These are phyloP conservation scores for Lipophrys pholis DNA, from an alignment of 2,113 vertebrate genomes.

Conservation along the genomic window DNA sequence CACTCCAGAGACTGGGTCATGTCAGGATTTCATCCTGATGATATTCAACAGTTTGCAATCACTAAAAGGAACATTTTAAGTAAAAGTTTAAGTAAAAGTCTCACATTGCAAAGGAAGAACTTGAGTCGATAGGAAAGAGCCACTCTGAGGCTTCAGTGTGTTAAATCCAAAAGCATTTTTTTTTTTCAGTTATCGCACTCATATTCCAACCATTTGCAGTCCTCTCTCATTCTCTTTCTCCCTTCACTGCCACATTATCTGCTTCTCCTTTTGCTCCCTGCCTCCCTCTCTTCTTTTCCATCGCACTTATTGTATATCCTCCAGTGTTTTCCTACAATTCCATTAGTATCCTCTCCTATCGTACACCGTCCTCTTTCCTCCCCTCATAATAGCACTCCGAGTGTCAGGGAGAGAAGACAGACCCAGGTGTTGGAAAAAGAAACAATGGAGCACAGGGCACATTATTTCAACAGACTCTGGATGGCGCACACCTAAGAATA, in stretches of 20 bases:
- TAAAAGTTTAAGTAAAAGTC: neutral
- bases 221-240: neutral
- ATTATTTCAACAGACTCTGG: slow-evolving; percentile 47
- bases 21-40: slow-evolving; percentile 19
- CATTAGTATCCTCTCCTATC: slow-evolving; percentile 29
- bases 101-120: neutral
- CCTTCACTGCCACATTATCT: neutral
- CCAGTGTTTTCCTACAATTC: slow-evolving; percentile 5
- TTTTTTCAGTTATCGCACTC: neutral
- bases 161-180: slow-evolving; percentile 22
- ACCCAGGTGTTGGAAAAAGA: slow-evolving; percentile 55
- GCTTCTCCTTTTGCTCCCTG: neutral
- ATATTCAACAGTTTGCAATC: slow-evolving; percentile 2
- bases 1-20: slow-evolving; percentile 19
- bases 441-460: slow-evolving; percentile 7
- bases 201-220: neutral
- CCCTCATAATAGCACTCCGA: slow-evolving; percentile 23
- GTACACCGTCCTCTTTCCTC: slow-evolving; percentile 23
- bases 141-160: neutral
- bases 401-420: slow-evolving; percentile 23
- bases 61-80: neutral
- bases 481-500: slow-evolving; percentile 45
- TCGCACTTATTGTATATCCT: neutral
- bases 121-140: slow-evolving; percentile 30
- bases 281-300: neutral